Base-by-base conservation (phyloP, 2,888 invertebrate genomes). In the Epirrita christyi region DNA sequence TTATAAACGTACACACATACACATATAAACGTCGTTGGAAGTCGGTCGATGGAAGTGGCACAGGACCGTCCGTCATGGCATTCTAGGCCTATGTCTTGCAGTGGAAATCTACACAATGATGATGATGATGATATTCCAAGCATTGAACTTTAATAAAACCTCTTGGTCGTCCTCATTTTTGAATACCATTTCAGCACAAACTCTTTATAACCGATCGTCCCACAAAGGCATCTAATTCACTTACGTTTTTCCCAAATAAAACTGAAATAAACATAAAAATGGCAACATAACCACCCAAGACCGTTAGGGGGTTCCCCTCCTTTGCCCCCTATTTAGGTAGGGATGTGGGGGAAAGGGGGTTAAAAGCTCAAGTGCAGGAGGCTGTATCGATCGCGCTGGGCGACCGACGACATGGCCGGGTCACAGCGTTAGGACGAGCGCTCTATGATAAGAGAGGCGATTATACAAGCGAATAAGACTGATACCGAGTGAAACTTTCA, bases 351-450 rank as follows among this genome's bases (percentile, higher is more conserved):
- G 67, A 59, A 61, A 62, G 63, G 67, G 63, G 74, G 83, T 79
- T 81, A 85, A 87, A 87, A 86, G 86, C 88, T 87, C 84, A 88
- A 88, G 88, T 87, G 89, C 88, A 87, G 76, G 90, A 91, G 86
- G 91, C 91, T 91, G 90, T 90, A 91, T 91, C 88, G 91, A 91
- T 89, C 83, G 79, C 70, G 73, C 77, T 78, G 76, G 80, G 80
- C 80, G 85, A 85, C 85, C 76, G 77, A 70, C 88, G 90, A 90
- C 90, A 89, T 78, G 88, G 85, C 90, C 83, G 88, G 90, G 90
- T 90, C 90, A 88, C 88, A 86, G 78, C 71, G 68, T 56, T 54
- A 59, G 64, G 67, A 4, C 8, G 32, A 0, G 28, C 48, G 53
- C 49, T 52, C 15, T 28, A 55, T 55, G 34, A 49, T 42, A 54